Percentiles rank a stretch among this genome's conserved stretches.
Conservation (phyloP, 2,888 invertebrate species). For the Acanthosepion lycidas region DNA sequence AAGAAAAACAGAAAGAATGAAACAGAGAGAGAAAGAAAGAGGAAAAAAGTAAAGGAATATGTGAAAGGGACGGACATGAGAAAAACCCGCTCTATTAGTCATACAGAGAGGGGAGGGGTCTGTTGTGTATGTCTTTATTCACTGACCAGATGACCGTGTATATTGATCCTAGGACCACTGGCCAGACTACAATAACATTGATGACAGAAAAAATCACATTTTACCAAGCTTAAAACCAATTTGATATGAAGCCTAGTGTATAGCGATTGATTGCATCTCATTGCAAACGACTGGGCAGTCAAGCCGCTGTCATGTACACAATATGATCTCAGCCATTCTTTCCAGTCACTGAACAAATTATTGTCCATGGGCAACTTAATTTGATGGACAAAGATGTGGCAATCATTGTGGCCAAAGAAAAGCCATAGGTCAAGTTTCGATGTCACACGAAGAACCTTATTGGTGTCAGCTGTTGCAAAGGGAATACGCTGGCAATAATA, state of each 20-base stretch:
- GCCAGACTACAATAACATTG: conserved; percentile 22
- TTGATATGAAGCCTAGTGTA: conserved; percentile 33
- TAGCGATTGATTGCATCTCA: not conserved
- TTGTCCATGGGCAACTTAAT: conserved; percentile 33
- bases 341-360: conserved; percentile 10
- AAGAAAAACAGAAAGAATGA: not conserved
- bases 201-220: conserved; percentile 33
- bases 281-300: not conserved
- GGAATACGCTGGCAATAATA: not conserved
- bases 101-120: not conserved
- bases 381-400: conserved; percentile 33
- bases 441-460: not conserved
- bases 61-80: not conserved
- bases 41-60: not conserved
- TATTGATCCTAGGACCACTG: not conserved
- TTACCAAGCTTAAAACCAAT: not conserved
- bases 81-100: not conserved
- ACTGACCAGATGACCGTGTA: conserved; percentile 17
- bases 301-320: not conserved
- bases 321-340: not conserved
- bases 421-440: not conserved
- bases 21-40: not conserved
- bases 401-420: conserved; percentile 21
- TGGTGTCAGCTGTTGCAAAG: not conserved
- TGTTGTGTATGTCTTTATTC: not conserved